Base-by-base conservation (phyloP, 1,140 invertebrate genomes). In the Drosophila nigromelanica region DNA sequence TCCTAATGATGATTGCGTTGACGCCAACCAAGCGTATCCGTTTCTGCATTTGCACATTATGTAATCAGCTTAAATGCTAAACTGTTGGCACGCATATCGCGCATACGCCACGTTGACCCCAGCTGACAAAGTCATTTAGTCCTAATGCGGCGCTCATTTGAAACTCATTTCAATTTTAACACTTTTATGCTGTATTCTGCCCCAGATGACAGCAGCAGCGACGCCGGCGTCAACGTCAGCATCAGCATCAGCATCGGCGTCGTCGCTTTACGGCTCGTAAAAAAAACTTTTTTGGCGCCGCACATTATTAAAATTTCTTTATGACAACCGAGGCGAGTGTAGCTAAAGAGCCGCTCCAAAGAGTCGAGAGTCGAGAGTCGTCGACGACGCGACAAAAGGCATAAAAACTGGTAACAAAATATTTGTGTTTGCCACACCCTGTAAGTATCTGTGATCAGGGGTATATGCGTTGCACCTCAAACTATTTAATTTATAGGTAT, bases 231-330 rank as follows among this genome's bases (percentile, higher is more conserved):
- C 56, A 15, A 14, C 55, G 15, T 52, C 56, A 15, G 5, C 56
- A 47, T 43, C 47, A 27, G 5, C 27, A 27, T 27, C 27, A 27
- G 27, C 27, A 6, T 27, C 27, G 50, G 39, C 68, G 30, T 63
- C 35, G 39, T 48, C 55, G 52, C 74, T 78, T 79, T 80, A 76
- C 80, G 81, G 69, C 18, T 86, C 81, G 75, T 86, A 86, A 86
- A 83, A 82, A 67, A 87, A 89, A 89, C 69, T 68, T 89, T 86
- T 90, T 90, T 87, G 81, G 86, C 86, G 86, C 86, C 86, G 76
- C 86, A 82, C 86, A 90, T 90, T 90, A 90, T 90, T 90, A 90
- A 90, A 87, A 87, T 90, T 76, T 82, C 79, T 89, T 89, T 89
- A 89, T 89, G 83, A 89, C 83, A 89, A 79, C 68, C 83, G 79